phyloP scores from a whole-genome alignment of 1,140 invertebrate genomes.

The Brachionus plicatilis region DNA sequence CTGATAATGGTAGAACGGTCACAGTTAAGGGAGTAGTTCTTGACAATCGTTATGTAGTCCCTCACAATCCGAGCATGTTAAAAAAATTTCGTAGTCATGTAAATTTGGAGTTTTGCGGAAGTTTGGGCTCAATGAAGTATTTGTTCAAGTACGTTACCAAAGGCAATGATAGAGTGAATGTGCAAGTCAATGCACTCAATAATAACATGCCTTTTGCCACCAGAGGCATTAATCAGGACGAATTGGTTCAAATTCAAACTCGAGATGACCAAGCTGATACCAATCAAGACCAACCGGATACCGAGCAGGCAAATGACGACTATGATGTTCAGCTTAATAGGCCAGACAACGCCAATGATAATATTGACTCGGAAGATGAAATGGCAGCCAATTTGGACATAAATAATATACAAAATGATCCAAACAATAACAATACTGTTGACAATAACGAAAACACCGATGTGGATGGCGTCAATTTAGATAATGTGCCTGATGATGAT shows the following conservation, averaged over 20 bases:
- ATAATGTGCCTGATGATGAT: background rate
- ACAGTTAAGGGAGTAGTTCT: background rate
- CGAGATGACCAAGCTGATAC: background rate
- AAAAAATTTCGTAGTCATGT: background rate
- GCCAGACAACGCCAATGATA: background rate
- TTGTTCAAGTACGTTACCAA: background rate
- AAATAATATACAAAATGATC: too few relatives aligned
- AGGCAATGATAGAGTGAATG: background rate
- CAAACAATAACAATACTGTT: too few relatives aligned
- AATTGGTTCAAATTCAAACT: background rate
- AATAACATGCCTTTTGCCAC: background rate
- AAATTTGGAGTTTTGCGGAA: background rate
- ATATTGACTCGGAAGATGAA: too few relatives aligned
- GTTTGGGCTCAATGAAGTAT: background rate
- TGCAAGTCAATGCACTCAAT: background rate
- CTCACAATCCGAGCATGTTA: background rate
- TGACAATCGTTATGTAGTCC: background rate
- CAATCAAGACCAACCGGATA: background rate
- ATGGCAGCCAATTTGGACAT: too few relatives aligned
- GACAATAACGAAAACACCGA: too few relatives aligned
- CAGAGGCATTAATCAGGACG: background rate
- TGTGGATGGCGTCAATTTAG: too few relatives aligned
- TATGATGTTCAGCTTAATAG: background rate
- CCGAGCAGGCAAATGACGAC: background rate
- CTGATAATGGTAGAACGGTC: background rate